These are phyloP conservation scores for Cricetomys ansorgei DNA, from an alignment of 2,113 vertebrate species.

Conservation along the genomic window DNA sequence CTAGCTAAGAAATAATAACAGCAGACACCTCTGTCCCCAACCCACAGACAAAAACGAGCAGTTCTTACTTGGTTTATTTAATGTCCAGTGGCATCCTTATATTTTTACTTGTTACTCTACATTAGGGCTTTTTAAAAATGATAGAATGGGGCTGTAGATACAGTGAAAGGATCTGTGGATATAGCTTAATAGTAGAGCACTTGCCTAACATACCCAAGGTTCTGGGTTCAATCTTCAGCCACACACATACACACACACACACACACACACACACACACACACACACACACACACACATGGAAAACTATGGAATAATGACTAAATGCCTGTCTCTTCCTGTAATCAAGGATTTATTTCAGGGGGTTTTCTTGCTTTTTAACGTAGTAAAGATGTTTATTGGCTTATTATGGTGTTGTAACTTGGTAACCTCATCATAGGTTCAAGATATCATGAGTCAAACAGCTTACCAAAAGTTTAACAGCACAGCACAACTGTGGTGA, in stretches of 20 bases:
- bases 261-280: background rate
- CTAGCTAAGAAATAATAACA: background rate
- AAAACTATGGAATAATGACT: background rate
- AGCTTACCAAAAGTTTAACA: background rate
- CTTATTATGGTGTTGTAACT: background rate
- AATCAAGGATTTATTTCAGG: background rate
- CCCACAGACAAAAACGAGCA: background rate
- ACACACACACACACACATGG: background rate
- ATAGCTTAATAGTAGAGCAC: too few relatives aligned
- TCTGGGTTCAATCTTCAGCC: background rate
- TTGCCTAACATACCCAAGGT: background rate
- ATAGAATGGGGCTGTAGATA: background rate
- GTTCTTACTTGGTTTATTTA: background rate
- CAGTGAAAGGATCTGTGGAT: too few relatives aligned
- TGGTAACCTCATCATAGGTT: background rate
- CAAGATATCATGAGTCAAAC: background rate
- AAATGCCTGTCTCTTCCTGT: background rate
- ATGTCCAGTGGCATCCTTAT: background rate
- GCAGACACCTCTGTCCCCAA: background rate
- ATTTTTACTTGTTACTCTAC: background rate
- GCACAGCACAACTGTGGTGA: accelerated
- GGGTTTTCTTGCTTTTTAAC: background rate
- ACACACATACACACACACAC: background rate
- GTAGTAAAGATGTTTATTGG: background rate
- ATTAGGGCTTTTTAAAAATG: constrained; percentile 8